Evolutionary conservation across 2,113 vertebrate species (phyloP), one percentile per base, ranked within the genome.

Genomic region (Sceloporus tristichus): DNA sequence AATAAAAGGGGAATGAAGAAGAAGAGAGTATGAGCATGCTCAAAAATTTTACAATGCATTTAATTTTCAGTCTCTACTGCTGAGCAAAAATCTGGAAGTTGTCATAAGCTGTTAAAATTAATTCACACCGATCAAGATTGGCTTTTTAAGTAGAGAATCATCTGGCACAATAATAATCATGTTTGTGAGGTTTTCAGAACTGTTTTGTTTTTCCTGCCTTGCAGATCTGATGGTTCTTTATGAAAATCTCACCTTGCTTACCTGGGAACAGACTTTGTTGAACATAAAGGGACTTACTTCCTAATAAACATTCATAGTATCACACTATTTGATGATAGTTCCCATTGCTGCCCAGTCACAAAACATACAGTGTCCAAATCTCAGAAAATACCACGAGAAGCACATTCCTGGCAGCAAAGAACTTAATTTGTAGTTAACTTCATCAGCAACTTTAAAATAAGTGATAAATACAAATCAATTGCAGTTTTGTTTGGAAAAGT

Each of bases 81-180:
- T 78, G 62, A n/a, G 10, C 11, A 68, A 68, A 65, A 66, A 56
- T 34, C 74, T 54, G 40, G 27, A 6, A 86, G 59, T 53, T 68
- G 68, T 85, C 68, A 81, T 27, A 68, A 68, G 25, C 48, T 86
- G 5, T 77, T 83, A 79, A 83, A 74, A 85, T 71, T 16, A 53
- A 68, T 54, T 86, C 76, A 40, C 25, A 77, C 18, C 2, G 11
- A 13, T 29, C 38, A 38, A 27, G 29, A 40, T 85, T 27, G 38
- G 21, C 59, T 62, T 74, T 66, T 56, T 42, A 59, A 76, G 25
- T 86, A 81, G 27, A 56, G 13, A 81, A 48, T 79, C 9, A 16
- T 79, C 74, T 70, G 34, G 9, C 34, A 40, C 25, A 56, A 25
- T 77, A 42, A 38, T 25, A 16, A 40, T 6, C 16, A 68, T n/a